Evolutionary conservation across 2,888 invertebrate genomes (phyloP).

Genomic region (Melieria picta): DNA sequence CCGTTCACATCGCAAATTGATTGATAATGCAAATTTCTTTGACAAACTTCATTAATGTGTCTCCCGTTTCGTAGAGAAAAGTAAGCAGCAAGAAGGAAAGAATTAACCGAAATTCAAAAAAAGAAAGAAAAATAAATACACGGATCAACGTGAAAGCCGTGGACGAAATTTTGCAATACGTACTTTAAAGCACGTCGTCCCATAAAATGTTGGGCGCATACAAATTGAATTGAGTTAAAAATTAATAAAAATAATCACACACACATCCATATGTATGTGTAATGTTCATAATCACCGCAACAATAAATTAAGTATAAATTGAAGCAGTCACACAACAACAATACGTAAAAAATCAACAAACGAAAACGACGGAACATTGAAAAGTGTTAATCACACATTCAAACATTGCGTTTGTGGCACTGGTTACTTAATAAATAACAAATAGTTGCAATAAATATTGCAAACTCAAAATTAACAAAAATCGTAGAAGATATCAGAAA

Average conservation of each 20-base stretch:
- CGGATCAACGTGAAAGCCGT: not conserved
- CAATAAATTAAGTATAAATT: slow-evolving; percentile 18
- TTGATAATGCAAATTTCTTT: too few species aligned
- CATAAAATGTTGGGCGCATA: too few species aligned
- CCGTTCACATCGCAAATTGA: too few species aligned
- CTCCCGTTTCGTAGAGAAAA: not conserved
- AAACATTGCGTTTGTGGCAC: slow-evolving; percentile 30
- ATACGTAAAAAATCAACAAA: slow-evolving; percentile 1
- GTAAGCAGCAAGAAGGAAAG: not conserved
- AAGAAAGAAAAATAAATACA: not conserved
- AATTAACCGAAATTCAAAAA: not conserved
- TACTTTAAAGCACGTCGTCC: not conserved
- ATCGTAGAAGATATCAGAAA: not conserved
- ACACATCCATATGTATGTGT: not conserved
- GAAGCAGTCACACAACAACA: slow-evolving; percentile 16
- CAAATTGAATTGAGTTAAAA: too few species aligned
- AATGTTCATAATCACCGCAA: not conserved
- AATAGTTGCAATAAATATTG: slow-evolving; percentile 2
- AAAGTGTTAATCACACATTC: slow-evolving; percentile 18
- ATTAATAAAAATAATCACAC: too few species aligned
- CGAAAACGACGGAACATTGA: not conserved
- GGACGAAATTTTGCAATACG: not conserved
- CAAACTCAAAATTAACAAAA: slow-evolving; percentile 10
- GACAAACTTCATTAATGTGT: too few species aligned
- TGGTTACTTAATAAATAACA: slow-evolving; percentile 37